Conservation (phyloP, 2,113 vertebrate genomes). For the Calonectris borealis region DNA sequence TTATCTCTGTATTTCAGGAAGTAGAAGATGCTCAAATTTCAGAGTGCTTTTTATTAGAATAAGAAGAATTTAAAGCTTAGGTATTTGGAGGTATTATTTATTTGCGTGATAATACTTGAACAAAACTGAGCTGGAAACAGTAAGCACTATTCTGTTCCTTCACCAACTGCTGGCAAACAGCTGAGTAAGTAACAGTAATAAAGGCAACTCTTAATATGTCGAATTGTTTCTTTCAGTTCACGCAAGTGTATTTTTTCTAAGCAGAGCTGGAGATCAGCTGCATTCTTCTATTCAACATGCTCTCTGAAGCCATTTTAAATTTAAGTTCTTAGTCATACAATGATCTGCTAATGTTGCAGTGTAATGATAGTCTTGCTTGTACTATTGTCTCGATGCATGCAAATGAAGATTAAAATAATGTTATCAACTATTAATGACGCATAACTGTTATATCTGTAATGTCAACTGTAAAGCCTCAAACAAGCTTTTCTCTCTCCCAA, state of each 20-base stretch:
- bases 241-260: neutral
- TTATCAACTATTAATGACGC: neutral
- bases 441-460: neutral
- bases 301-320: neutral
- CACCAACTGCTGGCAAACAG: neutral
- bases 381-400: neutral
- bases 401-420: constrained; percentile 10
- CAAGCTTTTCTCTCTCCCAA: neutral
- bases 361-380: neutral
- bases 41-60: neutral
- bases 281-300: neutral
- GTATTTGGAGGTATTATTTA: neutral
- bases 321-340: neutral
- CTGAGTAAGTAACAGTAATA: neutral
- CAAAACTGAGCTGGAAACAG: neutral
- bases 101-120: neutral
- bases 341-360: neutral
- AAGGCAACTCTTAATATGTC: neutral
- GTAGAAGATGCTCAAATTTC: neutral
- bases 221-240: neutral
- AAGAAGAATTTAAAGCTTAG: neutral
- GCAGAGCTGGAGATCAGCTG: neutral
- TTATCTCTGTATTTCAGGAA: neutral
- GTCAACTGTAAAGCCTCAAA: constrained; percentile 25
- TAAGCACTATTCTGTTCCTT: neutral